Evolutionary conservation across 1,140 invertebrate genomes (phyloP), one percentile per base, ranked within the genome.

Genomic region (Drosophila melanica): DNA sequence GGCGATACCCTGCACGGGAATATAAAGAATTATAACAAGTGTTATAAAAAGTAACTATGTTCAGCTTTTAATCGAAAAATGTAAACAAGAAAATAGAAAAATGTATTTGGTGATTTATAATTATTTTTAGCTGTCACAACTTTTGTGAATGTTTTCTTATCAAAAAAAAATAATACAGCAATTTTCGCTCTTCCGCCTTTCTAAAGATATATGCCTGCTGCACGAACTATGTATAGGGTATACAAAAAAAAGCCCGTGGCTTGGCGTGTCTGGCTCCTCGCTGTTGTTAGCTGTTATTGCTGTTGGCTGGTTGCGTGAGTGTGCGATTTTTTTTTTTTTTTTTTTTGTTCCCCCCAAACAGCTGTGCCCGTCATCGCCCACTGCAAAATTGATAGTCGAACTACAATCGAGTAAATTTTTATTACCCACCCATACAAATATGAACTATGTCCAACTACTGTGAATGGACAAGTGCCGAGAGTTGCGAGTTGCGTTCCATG

Each of bases 391-490:
- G 70, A 54, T 68, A 54, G 55, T 68, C 55, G 41, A 58, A 41
- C 48, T 68, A 68, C 64, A 60, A 73, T 73, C 64, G 53, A 67
- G 64, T 48, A 41, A 60, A 63, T 63, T 69, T 60, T 51, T 69
- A 69, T 74, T 63, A 41, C 58, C 45, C 37, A 12, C 16, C 50
- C 65, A 74, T 47, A 69, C 44, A 69, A 69, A 74, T 63, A 62
- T 62, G 63, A 67, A 66, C 47, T 59, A 54, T 73, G 64, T 50
- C 53, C 53, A 71, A 71, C 69, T 59, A 59, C 50, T 58, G 37
- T 37, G 27, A 73, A 67, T 44, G 53, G 47, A 16, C 63, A 67
- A 72, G 63, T 66, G 54, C 44, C 30, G 9, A 7, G 20, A 30
- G 27, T 20, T 51, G 45, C 53, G 53, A 51, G 51, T 33, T 35